Evolutionary conservation across 2,113 vertebrate species (phyloP).

Genomic region (Neoarius graeffei): DNA sequence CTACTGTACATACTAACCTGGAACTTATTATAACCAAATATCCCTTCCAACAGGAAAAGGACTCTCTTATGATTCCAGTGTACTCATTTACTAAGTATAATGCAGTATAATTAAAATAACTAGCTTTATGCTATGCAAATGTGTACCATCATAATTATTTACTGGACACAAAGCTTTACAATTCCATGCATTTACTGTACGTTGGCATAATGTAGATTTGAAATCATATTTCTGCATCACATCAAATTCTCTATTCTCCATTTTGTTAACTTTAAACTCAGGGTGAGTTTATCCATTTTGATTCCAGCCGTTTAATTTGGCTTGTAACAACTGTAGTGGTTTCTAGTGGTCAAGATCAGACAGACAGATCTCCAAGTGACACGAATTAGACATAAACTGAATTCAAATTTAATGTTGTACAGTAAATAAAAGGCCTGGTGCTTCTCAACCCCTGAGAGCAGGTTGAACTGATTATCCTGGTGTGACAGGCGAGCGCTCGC

Average conservation of each 20-base stretch:
- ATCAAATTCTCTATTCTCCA: background rate
- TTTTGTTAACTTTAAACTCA: background rate
- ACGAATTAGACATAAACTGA: background rate
- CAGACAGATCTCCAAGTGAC: too few species aligned
- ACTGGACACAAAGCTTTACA: too few species aligned
- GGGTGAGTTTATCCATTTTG: background rate
- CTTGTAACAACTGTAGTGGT: background rate
- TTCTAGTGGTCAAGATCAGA: background rate
- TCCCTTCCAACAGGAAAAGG: background rate
- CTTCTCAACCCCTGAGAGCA: background rate
- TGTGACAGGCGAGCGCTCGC: background rate
- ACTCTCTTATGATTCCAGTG: background rate
- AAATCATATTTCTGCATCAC: background rate
- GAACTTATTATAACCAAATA: background rate
- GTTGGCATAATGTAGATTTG: background rate
- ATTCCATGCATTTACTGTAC: background rate
- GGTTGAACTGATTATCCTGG: conserved; percentile 6
- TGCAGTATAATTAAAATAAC: background rate
- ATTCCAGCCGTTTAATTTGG: background rate
- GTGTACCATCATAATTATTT: background rate
- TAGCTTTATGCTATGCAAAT: background rate
- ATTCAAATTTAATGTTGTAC: background rate
- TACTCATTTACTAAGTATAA: background rate
- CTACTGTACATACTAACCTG: background rate
- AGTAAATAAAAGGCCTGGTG: background rate